Base-by-base conservation (phyloP, 2,888 invertebrate genomes). In the Pristionchus fissidentatus region DNA sequence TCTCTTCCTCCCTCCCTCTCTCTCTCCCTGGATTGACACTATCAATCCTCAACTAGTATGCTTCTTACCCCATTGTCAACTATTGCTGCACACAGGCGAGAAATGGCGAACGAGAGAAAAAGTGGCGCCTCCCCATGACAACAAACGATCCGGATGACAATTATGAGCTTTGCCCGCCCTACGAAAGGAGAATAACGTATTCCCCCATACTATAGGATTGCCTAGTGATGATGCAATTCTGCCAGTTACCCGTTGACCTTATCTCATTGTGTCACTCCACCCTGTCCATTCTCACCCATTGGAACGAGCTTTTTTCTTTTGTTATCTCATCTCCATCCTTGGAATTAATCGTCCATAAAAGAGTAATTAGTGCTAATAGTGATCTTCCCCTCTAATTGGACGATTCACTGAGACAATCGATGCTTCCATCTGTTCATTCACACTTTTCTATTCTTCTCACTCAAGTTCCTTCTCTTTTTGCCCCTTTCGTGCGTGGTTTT, bases 21-120 rank as follows among this genome's bases (percentile, higher is more conserved):
- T 15, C 15, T 66, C 62, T 66, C 26, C 35, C 38, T 19, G 8
- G 62, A 66, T 66, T 66, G 41, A 70, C 70, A 70, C 70, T 70
- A 70, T 70, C 70, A 70, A 26, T 70, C 70, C 70, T 70, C 70
- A 70, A 70, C 70, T 70, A 70, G 70, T 70, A 70, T 70, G 10
- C 55, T 19, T 70, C 70, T 26, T 70, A 38, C 22, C n/a, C 66
- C 66, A 66, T 38, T 70, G 70, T 38, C 70, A 38, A 41, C 70
- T 70, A n/a, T 41, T 41, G 41, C 70, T 70, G 38, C 38, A 70
- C n/a, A 70, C 43, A 66, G 70, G 70, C 70, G 41, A 70, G 70
- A 70, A 66, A 70, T 43, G 70, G 60, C 29, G 29, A 32, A 32
- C 29, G 60, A 60, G 29, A 57, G 57, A 32, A 19, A 60, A 29